Evolutionary conservation across 2,888 invertebrate species (phyloP), one percentile per base, ranked within the genome.

Genomic region (Nomada fucata): DNA sequence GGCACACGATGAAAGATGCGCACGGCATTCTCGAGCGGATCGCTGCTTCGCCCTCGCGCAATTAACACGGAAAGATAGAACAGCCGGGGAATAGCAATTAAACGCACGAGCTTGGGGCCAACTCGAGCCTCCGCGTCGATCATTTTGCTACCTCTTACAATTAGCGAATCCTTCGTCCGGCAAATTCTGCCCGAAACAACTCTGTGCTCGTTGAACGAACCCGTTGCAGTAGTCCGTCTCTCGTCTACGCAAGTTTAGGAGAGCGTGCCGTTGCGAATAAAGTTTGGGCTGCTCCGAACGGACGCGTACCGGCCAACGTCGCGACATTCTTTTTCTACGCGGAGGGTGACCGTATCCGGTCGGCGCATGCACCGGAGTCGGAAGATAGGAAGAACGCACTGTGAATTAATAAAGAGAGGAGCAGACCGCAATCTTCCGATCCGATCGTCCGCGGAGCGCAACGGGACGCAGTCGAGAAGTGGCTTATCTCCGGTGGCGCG

Each of bases 401-500:
- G 60, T 71, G 81, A 81, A 83, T 77, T 68, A 83, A 81, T 83
- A 82, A 83, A 76, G 76, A 63, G 77, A 67, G 76, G 53, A 29
- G 65, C 55, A 26, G 65, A n/a, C 15, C 11, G 42, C 68, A 74
- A 82, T 75, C 75, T 53, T 7, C 7, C 44, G 67, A 68, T 75
- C 61, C 53, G 79, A 79, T 79, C 79, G 81, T 79, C 70, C 61
- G 74, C 47, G 42, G 11, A n/a, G 68, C 23, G 11, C n/a, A 0
- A 26, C 20, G 26, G 23, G 57, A 29, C 20, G 10, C 53, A 64
- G 67, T 52, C 67, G 77, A 57, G 78, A 86, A 83, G 82, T 81
- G 86, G 82, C 82, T 88, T 86, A 86, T 82, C 87, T 64, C 71
- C 73, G 79, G 74, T 67, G 78, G 85, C 76, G 83, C 67, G 78